Conservation (phyloP, 2,888 invertebrate genomes). For the Romanomermis culicivorax region DNA sequence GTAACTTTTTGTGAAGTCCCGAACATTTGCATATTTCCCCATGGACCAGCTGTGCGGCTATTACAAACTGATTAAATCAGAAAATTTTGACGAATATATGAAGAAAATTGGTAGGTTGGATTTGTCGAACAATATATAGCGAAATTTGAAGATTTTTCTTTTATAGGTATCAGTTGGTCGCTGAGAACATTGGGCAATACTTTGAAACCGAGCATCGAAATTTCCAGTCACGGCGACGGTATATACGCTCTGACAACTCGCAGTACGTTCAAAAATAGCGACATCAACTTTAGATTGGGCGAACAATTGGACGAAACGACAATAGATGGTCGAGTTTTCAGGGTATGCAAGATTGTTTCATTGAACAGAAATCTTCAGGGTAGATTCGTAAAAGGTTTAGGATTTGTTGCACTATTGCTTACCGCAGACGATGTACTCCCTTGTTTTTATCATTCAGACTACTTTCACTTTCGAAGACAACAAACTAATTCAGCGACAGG, state of each 20-base stretch:
- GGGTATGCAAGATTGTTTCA: no score
- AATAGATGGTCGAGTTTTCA: conserved; percentile 64
- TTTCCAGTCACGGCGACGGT: conserved; percentile 47
- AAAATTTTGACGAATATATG: conserved; percentile 5
- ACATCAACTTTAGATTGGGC: conserved; percentile 55
- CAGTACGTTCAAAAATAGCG: conserved; percentile 68
- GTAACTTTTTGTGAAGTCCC: no score
- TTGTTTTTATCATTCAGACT: background rate
- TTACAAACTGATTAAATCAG: background rate
- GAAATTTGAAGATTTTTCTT: no score
- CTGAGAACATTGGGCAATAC: conserved; percentile 9
- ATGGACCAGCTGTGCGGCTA: background rate
- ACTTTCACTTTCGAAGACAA: background rate
- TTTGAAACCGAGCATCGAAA: conserved; percentile 7
- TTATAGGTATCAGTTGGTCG: conserved; percentile 11
- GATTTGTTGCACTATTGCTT: no score
- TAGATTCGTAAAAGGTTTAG: no score
- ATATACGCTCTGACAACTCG: conserved; percentile 52
- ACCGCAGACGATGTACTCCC: no score
- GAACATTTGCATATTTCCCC: background rate
- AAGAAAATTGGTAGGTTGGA: background rate
- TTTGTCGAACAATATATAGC: no score
- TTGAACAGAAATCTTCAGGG: no score
- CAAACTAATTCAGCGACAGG: conserved; percentile 20
- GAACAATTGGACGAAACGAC: conserved; percentile 75